Conservation (phyloP, 2,113 vertebrate genomes). For the Ictidomys tridecemlineatus region DNA sequence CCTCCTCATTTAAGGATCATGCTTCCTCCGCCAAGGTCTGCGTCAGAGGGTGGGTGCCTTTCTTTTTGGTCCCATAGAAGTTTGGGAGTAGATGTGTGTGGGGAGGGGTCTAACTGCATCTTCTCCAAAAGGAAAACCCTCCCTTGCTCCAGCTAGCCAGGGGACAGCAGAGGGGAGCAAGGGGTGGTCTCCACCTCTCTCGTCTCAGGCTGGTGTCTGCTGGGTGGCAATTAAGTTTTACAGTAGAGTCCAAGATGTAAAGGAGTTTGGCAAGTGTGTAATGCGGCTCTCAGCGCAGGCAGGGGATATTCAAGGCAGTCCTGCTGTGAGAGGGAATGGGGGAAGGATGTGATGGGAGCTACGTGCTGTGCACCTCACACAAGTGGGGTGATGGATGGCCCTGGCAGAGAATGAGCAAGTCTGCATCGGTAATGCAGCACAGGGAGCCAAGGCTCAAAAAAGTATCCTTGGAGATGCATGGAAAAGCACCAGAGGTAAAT, state of each 20-base stretch:
- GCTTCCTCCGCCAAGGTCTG: background rate
- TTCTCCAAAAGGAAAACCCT: background rate
- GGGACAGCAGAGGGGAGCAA: background rate
- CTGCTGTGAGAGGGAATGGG: background rate
- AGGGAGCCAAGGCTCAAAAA: background rate
- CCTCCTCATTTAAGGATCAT: fast-evolving
- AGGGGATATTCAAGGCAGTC: background rate
- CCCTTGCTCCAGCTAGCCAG: background rate
- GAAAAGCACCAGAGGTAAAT: background rate
- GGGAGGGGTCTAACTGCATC: background rate
- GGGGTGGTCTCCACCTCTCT: background rate
- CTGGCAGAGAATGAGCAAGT: background rate
- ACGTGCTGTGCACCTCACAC: background rate
- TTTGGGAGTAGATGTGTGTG: background rate
- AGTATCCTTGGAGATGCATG: background rate
- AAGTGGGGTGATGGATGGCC: fast-evolving
- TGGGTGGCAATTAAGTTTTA: background rate
- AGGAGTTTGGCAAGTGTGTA: background rate
- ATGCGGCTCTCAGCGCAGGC: background rate
- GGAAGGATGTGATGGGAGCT: too few relatives aligned
- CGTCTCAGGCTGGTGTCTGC: background rate
- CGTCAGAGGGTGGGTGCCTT: fast-evolving
- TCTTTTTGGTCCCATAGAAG: background rate
- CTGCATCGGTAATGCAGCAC: background rate
- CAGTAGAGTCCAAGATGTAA: background rate